Evolutionary conservation across 1,140 invertebrate species (phyloP).

Genomic region (Listronotus bonariensis): DNA sequence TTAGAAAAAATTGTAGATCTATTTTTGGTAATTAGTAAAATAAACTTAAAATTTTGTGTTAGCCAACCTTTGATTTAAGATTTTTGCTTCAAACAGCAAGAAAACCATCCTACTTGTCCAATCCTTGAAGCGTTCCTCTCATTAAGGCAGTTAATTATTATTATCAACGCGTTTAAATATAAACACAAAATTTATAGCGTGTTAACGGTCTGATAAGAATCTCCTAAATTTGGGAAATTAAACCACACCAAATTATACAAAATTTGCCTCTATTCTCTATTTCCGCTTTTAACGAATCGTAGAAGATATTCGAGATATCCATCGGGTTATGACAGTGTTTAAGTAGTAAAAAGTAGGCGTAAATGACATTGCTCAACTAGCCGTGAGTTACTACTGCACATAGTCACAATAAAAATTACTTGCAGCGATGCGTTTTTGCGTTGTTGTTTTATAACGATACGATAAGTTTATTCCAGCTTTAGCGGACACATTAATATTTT

Average conservation of each 20-base stretch:
- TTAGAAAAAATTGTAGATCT: too few relatives aligned
- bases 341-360: constrained; percentile 23
- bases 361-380: constrained; percentile 29
- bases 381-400: constrained; percentile 16
- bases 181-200: constrained; percentile 7
- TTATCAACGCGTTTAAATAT: too few relatives aligned
- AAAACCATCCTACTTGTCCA: too few relatives aligned
- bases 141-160: too few relatives aligned
- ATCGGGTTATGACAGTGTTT: constrained; percentile 18
- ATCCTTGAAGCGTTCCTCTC: too few relatives aligned
- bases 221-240: constrained; percentile 12
- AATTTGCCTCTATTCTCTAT: constrained; percentile 20
- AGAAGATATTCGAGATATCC: constrained; percentile 26
- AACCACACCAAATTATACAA: neutral
- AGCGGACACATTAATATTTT: too few relatives aligned
- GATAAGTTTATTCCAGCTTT: too few relatives aligned
- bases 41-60: too few relatives aligned
- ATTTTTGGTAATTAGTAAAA: too few relatives aligned
- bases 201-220: constrained; percentile 6
- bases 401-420: neutral
- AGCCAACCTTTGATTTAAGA: too few relatives aligned
- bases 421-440: neutral
- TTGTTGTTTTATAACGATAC: neutral
- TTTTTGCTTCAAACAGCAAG: too few relatives aligned
- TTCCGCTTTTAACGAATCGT: constrained; percentile 20